Base-by-base conservation (phyloP, 2,888 invertebrate species). In the Amiota communis region DNA sequence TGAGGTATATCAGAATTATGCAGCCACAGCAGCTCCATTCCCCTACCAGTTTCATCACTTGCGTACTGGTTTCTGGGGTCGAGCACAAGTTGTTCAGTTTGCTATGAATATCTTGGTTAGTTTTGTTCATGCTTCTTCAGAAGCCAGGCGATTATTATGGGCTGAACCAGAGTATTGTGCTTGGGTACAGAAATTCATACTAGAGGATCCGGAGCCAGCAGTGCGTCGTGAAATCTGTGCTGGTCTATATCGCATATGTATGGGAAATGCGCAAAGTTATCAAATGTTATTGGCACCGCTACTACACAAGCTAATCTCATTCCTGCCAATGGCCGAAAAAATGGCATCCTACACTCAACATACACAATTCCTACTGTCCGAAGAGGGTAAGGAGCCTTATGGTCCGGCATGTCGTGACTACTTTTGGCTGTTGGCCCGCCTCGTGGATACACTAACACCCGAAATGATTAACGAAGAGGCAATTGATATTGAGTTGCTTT, bases 341-440 rank as follows among this genome's bases (percentile, higher is more conserved):
- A 96, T 98, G 95, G 92, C 95, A 9, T 85, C 86, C 2, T 86
- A 85, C 75, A 76, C 88, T 75, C 74, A 90, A 84, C 79, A 90
- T 85, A 81, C 90, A 13, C 89, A 89, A 74, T 89, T 88, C 46
- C 76, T 88, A 76, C 77, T 88, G 1, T 88, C 88, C 8, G 88
- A 88, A 63, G 88, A 88, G 70, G 96, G 96, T n/a, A 97, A 98
- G 87, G 97, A 97, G 86, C 96, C 97, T 0, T 97, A 97, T 87
- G 98, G 97, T 0, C 97, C 97, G 0, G 97, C 97, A 1, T 98
- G 97, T 87, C 91, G 97, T 9, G 98, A 98, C 88, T 98, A 97
- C 89, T 98, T 98, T 89, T 97, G 97, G 97, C 91, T 98, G 4
- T 92, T 97, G 13, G 96, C 97, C 78, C 92, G 97, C 49, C 91